These are phyloP conservation scores for Neodiprion lecontei DNA, from an alignment of 1,140 invertebrate genomes.

Conservation along the genomic window DNA sequence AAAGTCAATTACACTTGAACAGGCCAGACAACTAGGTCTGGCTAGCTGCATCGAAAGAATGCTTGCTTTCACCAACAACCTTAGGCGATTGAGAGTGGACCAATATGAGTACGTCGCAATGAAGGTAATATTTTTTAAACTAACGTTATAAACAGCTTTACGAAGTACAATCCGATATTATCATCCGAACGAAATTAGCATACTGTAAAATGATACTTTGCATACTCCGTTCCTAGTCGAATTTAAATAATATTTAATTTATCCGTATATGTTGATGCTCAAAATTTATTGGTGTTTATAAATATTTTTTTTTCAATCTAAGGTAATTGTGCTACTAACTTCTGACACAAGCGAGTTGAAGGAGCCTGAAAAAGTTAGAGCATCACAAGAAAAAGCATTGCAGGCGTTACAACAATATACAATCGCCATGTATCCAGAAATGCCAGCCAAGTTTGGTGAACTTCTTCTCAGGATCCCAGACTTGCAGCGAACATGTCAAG, in stretches of 20 bases:
- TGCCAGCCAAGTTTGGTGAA: slow-evolving; percentile 95
- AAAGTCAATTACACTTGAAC: slow-evolving; percentile 78
- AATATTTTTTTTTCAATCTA: slow-evolving; percentile 13
- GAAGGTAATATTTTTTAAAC: slow-evolving; percentile 68
- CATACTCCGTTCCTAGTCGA: too few species aligned
- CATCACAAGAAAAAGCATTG: slow-evolving; percentile 92
- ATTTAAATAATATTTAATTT: too few species aligned
- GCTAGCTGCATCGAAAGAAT: slow-evolving; percentile 90
- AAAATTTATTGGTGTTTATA: slow-evolving; percentile 18
- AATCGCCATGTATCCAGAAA: slow-evolving; percentile 87
- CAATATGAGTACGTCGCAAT: slow-evolving; percentile 96
- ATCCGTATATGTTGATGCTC: background rate
- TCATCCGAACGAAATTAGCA: background rate
- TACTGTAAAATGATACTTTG: too few species aligned
- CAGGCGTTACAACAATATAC: slow-evolving; percentile 94
- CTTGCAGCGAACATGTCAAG: slow-evolving; percentile 91
- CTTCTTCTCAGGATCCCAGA: slow-evolving; percentile 91
- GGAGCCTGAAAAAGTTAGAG: slow-evolving; percentile 89
- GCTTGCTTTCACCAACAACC: slow-evolving; percentile 92
- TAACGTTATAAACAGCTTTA: background rate
- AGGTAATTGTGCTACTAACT: slow-evolving; percentile 88
- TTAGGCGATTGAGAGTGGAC: slow-evolving; percentile 89
- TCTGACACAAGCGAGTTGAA: slow-evolving; percentile 92
- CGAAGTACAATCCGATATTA: background rate
- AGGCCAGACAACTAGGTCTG: slow-evolving; percentile 73